Evolutionary conservation across 1,140 invertebrate genomes (phyloP), one percentile per base, ranked within the genome.

Genomic region (Monomorium pharaonis): DNA sequence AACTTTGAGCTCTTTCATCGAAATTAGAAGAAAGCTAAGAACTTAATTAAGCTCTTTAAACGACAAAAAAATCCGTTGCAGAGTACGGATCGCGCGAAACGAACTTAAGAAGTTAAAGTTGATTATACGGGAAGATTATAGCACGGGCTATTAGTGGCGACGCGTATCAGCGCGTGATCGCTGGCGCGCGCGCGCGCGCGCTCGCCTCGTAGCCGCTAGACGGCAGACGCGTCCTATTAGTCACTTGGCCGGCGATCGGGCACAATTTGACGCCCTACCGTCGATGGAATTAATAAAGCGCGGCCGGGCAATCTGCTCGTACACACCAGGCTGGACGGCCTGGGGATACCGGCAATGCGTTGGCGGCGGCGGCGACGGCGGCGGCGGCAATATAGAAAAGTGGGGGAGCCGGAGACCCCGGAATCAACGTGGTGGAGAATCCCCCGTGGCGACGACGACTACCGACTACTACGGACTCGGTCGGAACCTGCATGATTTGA

Each of bases 231-330:
- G 47, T 85, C 75, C 88, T 89, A 94, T 94, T 94, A 93, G 90
- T 93, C 92, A 92, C 89, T 90, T 92, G 93, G 93, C 91, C 91
- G 74, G 91, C 87, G 89, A 94, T 92, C 93, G 93, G 93, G 91
- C 86, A 92, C 92, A 92, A 91, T 88, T 87, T 65, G 91, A 91
- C 90, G 90, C 92, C 92, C 93, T 91, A 84, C 87, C 87, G 88
- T 75, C 91, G 93, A 94, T 94, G 92, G 92, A 95, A 95, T 95
- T 95, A 95, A 95, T 95, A 95, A 95, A 94, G 94, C 93, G 92
- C 91, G 90, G 86, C 86, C 78, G 37, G 85, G 89, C 92, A 93
- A 94, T 94, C 94, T 94, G 94, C 90, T 94, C 87, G 51, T 58
- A 81, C 51, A 72, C 75, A 80, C 75, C 37, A 78, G 77, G 51